A percentile compares a stretch with the other conserved stretches of the same genome.
Conservation (phyloP, 2,888 invertebrate genomes). For the Arge pagana region DNA sequence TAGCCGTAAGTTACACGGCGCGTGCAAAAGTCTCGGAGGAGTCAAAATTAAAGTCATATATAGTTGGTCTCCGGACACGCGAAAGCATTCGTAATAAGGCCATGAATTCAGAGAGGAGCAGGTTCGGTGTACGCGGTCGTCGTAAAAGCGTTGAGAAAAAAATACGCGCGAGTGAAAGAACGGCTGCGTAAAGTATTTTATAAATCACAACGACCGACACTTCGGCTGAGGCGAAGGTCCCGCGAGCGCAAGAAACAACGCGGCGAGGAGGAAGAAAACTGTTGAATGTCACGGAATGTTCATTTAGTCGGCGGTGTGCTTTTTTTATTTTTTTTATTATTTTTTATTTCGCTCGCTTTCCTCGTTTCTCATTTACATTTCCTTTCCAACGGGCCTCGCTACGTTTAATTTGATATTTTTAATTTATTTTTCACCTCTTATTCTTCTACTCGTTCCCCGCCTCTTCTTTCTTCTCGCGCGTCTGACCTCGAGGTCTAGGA, state of each 20-base stretch:
- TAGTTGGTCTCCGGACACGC: constrained; percentile 20
- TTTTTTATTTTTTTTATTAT: no score
- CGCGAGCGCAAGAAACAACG: constrained; percentile 3
- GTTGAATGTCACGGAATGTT: constrained; percentile 8
- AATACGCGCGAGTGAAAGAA: constrained; percentile 7
- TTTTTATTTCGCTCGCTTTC: no score
- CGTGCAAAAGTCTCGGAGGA: no score
- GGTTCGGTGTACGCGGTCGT: no score
- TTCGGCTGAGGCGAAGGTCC: constrained; percentile 11
- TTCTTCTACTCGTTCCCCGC: neutral
- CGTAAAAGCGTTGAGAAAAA: no score
- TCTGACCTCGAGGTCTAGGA: neutral
- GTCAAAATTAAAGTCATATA: constrained; percentile 14
- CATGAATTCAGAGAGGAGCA: constrained; percentile 18
- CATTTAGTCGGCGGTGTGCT: no score
- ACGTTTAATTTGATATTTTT: constrained; percentile 1
- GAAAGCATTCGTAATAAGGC: constrained; percentile 28
- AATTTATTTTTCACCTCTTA: neutral
- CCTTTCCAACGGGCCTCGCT: neutral
- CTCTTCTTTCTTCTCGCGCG: neutral
- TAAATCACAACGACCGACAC: constrained; percentile 17
- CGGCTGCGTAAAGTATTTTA: constrained; percentile 17
- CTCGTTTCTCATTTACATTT: constrained; percentile 8
- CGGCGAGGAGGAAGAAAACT: constrained; percentile 13
- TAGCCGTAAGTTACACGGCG: no score